These are phyloP conservation scores for Troides helena DNA, from an alignment of 2,888 invertebrate species.

Conservation along the genomic window DNA sequence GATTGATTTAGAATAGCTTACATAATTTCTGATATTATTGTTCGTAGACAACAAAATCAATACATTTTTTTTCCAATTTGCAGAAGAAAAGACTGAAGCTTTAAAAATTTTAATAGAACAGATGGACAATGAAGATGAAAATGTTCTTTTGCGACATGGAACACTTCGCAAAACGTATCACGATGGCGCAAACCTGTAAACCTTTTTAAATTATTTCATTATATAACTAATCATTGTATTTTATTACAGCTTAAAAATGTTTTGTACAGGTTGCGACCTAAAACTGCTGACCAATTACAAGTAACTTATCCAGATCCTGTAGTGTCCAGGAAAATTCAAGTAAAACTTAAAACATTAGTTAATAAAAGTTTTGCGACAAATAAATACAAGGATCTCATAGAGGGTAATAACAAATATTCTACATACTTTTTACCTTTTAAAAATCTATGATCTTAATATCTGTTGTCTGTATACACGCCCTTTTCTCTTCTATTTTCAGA, in stretches of 20 bases:
- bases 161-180: conserved; percentile 52
- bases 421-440: neutral
- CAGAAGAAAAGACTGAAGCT: conserved; percentile 59
- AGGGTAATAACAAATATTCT: conserved; percentile 43
- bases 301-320: conserved; percentile 58
- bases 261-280: conserved; percentile 51
- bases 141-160: conserved; percentile 62
- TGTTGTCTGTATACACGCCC: neutral
- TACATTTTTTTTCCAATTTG: conserved; percentile 13
- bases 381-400: conserved; percentile 47
- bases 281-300: conserved; percentile 55
- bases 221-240: too few species aligned
- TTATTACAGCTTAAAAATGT: neutral
- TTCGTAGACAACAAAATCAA: neutral
- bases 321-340: conserved; percentile 62
- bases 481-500: conserved; percentile 47
- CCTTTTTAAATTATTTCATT: conserved; percentile 2
- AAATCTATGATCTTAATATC: neutral
- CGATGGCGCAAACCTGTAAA: conserved; percentile 59
- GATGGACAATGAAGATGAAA: conserved; percentile 49
- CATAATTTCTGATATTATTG: too few species aligned
- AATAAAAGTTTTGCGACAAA: conserved; percentile 32
- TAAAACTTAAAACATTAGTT: conserved; percentile 55
- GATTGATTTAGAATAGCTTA: too few species aligned
- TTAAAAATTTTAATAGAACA: conserved; percentile 50